Conservation (phyloP, 92 coral and sea anemone species). For the Phenganax subtilis region DNA sequence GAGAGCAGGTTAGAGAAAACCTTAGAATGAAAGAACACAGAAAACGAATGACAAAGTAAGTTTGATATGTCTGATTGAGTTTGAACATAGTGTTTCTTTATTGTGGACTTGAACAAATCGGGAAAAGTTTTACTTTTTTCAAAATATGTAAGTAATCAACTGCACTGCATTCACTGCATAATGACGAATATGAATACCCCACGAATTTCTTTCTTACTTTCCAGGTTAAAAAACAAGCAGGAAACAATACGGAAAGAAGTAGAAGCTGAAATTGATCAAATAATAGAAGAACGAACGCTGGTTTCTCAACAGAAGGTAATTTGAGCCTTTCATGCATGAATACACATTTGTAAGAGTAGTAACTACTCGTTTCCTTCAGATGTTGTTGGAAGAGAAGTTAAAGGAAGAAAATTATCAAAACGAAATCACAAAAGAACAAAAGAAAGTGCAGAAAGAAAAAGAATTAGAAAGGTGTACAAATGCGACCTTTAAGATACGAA, state of each 20-base stretch:
- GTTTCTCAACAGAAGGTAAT: conserved; percentile 16
- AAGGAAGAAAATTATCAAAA: not conserved
- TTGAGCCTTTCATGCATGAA: not conserved
- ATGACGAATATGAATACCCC: not conserved
- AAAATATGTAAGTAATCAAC: not conserved
- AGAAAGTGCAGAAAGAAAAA: conserved; percentile 86
- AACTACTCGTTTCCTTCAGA: not conserved
- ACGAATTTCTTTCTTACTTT: not conserved
- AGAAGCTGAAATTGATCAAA: conserved; percentile 36
- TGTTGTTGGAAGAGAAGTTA: conserved; percentile 15
- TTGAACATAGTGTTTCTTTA: not conserved
- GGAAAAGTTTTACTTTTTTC: no score
- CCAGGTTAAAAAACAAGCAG: conserved; percentile 35
- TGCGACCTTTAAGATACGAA: not conserved
- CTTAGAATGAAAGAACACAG: conserved; percentile 93
- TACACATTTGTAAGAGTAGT: not conserved
- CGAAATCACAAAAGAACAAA: conserved; percentile 41
- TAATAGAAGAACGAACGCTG: conserved; percentile 35
- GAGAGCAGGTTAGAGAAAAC: conserved; percentile 93
- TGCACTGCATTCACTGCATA: not conserved
- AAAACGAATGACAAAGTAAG: conserved; percentile 63
- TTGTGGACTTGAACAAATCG: no score
- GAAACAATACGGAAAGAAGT: conserved; percentile 38
- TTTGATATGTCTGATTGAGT: not conserved
- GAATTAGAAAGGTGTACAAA: conserved; percentile 42